phyloP scores from a whole-genome alignment of 2,888 invertebrate species.

The Eupithecia vulgata region DNA sequence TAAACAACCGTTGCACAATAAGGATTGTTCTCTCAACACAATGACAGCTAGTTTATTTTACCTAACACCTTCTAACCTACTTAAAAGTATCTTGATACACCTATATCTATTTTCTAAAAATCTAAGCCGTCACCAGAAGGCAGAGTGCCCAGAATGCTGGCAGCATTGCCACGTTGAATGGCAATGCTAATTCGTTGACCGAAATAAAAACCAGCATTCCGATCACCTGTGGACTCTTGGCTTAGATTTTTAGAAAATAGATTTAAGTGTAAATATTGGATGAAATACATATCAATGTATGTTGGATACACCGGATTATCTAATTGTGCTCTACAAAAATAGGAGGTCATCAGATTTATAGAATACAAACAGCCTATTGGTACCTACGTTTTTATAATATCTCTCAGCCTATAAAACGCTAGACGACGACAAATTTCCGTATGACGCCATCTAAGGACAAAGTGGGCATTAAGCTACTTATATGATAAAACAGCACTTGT shows the following conservation, averaged over 20 bases:
- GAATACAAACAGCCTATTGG: background rate
- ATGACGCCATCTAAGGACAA: background rate
- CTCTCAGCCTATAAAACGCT: background rate
- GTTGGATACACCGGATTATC: background rate
- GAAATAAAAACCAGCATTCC: too few relatives aligned
- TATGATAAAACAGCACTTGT: background rate
- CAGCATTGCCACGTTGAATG: too few relatives aligned
- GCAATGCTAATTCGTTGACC: too few relatives aligned
- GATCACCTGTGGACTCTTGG: too few relatives aligned
- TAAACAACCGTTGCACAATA: slow-evolving; percentile 38
- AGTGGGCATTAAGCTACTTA: background rate
- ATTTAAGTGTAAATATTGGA: too few relatives aligned
- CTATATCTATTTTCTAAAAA: too few relatives aligned
- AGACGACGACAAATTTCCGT: background rate
- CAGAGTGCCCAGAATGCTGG: too few relatives aligned
- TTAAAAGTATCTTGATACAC: background rate
- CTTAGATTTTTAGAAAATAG: too few relatives aligned
- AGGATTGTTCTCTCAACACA: slow-evolving; percentile 43
- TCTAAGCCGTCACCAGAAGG: too few relatives aligned
- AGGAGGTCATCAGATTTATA: background rate
- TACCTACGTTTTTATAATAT: background rate
- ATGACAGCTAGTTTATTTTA: slow-evolving; percentile 51
- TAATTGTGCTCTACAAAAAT: background rate
- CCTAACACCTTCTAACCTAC: slow-evolving; percentile 36
- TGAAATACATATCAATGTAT: too few relatives aligned